phyloP scores from a whole-genome alignment of 2,888 invertebrate species.

The Meloe dianella region DNA sequence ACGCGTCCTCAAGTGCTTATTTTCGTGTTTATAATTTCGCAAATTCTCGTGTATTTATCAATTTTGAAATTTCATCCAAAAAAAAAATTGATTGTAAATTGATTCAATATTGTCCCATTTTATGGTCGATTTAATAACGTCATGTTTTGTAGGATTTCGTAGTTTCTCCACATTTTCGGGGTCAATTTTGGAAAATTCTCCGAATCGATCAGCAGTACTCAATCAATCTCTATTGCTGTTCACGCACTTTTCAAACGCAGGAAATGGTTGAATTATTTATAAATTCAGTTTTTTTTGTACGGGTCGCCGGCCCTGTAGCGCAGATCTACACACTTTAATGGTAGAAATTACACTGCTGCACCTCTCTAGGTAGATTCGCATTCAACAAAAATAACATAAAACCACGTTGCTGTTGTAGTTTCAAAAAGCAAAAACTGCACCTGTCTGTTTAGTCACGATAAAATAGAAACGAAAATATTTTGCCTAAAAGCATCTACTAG shows the following conservation, averaged over 20 bases:
- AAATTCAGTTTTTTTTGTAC: conserved; percentile 39
- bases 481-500: no score
- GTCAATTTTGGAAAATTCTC: no score
- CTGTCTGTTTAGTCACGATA: not conserved
- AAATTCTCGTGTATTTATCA: not conserved
- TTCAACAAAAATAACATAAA: not conserved
- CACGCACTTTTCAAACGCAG: conserved; percentile 48
- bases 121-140: conserved; percentile 7
- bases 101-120: conserved; percentile 1
- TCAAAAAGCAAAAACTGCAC: not conserved
- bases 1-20: no score
- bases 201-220: not conserved
- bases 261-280: conserved; percentile 49
- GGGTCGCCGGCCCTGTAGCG: conserved; percentile 29
- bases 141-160: no score
- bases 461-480: not conserved
- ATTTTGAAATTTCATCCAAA: not conserved
- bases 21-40: no score
- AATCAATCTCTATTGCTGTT: conserved; percentile 31
- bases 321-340: conserved; percentile 7
- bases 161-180: no score
- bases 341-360: not conserved
- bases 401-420: not conserved
- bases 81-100: no score
- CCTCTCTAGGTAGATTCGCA: not conserved